phyloP scores from a whole-genome alignment of 2,888 invertebrate species.

The Ophion obscuratus region DNA sequence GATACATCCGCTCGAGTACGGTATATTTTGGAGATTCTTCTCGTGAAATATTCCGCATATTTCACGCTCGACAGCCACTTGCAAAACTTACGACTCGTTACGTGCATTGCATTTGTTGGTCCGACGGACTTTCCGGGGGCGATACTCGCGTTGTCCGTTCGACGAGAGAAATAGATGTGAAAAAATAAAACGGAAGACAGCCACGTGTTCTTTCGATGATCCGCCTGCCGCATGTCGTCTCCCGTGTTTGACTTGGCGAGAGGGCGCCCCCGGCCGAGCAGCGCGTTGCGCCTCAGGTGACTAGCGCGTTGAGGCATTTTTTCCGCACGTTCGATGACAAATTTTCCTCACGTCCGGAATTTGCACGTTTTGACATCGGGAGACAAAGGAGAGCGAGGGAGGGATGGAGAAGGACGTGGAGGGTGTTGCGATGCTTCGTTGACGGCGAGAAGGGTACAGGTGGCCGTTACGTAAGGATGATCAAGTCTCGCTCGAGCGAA shows the following conservation, averaged over 20 bases:
- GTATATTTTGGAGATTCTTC: not conserved
- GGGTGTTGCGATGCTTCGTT: slow-evolving; percentile 17
- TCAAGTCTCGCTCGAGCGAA: slow-evolving; percentile 76
- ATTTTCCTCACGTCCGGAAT: not conserved
- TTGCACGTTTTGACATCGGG: not conserved
- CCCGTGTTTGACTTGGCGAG: slow-evolving; percentile 45
- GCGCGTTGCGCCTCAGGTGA: slow-evolving; percentile 69
- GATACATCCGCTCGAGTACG: not conserved
- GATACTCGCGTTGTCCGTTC: slow-evolving; percentile 2
- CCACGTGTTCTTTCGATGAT: slow-evolving; percentile 61
- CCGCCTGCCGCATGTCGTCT: slow-evolving; percentile 76
- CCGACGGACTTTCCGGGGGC: slow-evolving; percentile 37
- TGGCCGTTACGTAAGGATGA: slow-evolving; percentile 77
- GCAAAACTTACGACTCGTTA: slow-evolving; percentile 8
- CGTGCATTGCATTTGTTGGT: slow-evolving; percentile 43
- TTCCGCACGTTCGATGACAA: slow-evolving; percentile 35
- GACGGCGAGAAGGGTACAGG: slow-evolving; percentile 71
- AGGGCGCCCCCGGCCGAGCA: not conserved
- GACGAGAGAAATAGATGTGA: slow-evolving; percentile 7
- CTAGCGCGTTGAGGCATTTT: slow-evolving; percentile 54
- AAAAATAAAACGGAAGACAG: slow-evolving; percentile 22
- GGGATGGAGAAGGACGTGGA: slow-evolving; percentile 62
- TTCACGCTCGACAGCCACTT: not conserved
- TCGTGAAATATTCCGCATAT: too few relatives aligned
- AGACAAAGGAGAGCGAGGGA: not conserved